Base-by-base conservation (phyloP, 2,888 invertebrate species). In the Lordiphosa fenestrarum region DNA sequence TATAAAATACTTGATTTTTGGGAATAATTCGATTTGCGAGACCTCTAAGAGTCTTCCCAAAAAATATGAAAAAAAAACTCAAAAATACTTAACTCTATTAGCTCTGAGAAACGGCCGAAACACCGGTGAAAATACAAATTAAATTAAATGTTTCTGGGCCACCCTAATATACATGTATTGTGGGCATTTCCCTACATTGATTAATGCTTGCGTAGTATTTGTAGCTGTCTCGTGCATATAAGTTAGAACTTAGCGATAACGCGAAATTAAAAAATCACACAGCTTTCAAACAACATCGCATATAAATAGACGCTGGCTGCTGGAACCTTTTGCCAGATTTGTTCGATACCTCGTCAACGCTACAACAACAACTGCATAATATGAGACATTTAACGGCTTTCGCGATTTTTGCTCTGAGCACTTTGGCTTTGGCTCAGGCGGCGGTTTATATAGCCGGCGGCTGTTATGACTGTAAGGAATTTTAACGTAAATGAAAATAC, bases 381-480 rank as follows among this genome's bases (percentile, higher is more conserved):
- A 77, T 78, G 77, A 53, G 57, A 42, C 58, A 69, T 39, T 58
- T 66, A 15, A 39, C 65, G 59, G 48, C 21, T 49, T 44, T 81
- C 19, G 73, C 48, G 56, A 46, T 66, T 66, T 33, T 73, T 35
- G 58, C 71, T 25, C 15, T 81, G 6, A 35, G 63, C 42, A 41
- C 56, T 9, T 36, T 78, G 53, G 61, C 77, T 6, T 36, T 84
- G 33, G 21, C 82, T 4, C 47, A 78, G 53, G 77, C 84, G 3
- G 84, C 81, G 41, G 77, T 78, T 6, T 78, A 78, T 35, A 78
- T 78, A 36, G 77, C 81, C 36, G 77, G 77, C 47, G 84, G 84
- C 37, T 78, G 77, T 62, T 81, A 84, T 54, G 71, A 84, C 63
- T 78, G 77, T 78, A 66, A 84, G 77, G 37, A 25, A 39, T 33